These are phyloP conservation scores for Corythaixoides concolor DNA, from an alignment of 2,113 vertebrate species.

Conservation along the genomic window DNA sequence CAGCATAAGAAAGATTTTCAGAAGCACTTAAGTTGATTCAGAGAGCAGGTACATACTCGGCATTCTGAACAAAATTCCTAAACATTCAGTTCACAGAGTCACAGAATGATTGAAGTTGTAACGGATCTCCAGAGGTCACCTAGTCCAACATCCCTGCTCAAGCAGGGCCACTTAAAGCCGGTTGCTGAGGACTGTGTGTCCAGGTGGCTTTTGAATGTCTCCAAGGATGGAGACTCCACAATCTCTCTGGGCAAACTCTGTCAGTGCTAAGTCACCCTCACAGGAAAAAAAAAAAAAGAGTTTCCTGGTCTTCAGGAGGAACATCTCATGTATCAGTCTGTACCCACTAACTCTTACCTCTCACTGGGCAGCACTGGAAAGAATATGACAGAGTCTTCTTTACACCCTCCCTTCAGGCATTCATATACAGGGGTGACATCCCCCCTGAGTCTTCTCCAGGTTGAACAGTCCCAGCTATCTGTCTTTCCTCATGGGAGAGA, in stretches of 20 bases:
- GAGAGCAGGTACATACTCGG: neutral
- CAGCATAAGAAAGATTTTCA: neutral
- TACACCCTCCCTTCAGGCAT: neutral
- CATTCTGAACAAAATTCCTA: neutral
- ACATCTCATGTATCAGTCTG: neutral
- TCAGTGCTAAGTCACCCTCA: neutral
- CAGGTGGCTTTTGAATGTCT: neutral
- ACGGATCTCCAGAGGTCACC: neutral
- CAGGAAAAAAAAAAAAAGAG: neutral
- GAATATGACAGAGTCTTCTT: neutral
- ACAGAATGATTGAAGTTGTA: neutral
- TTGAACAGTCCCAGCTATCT: neutral
- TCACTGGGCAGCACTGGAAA: neutral
- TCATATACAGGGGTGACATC: neutral
- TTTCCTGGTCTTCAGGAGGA: neutral
- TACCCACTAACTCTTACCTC: neutral
- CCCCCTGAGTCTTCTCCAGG: neutral
- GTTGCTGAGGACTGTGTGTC: neutral
- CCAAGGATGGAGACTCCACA: neutral
- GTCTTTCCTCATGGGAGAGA: neutral
- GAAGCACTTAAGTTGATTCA: neutral
- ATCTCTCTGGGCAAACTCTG: rapidly evolving
- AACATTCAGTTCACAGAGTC: neutral
- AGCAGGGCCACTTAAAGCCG: neutral
- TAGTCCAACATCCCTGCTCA: neutral